Evolutionary conservation across 2,888 invertebrate species (phyloP), one percentile per base, ranked within the genome.

Genomic region (Neuroscelio doddi): DNA sequence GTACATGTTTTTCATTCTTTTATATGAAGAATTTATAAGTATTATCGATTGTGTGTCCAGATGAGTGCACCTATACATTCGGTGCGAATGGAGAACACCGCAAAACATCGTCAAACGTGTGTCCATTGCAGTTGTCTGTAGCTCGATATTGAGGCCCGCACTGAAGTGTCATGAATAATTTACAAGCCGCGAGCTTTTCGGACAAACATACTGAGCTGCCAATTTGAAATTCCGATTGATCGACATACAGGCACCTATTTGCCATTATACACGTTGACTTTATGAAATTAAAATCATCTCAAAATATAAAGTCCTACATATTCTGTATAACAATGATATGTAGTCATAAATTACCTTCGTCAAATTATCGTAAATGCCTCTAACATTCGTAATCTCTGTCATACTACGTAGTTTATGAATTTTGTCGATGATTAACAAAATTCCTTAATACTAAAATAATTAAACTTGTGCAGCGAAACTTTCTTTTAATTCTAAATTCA

Each of bases 201-300:
- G 69, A 68, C 73, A 75, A 75, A 78, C 73, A 76, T 72, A 62
- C 67, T 41, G 66, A 49, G 47, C 64, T 34, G 59, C 62, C 68
- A 73, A 79, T 80, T 78, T 77, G 74, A 80, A 80, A 80, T 80
- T 80, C 80, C 75, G 73, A 80, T 80, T 78, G 73, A 76, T 62
- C 73, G 53, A 16, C 16, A 16, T 16, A 44, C 15, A 15, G 30
- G 56, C 51, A 38, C 12, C 41, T 39, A 15, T 49, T 53, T 36
- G 16, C 39, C 26, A 59, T 59, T 59, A 59, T 52, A 46, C 42
- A 14, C 42, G 24, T 41, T 36, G 47, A 46, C 59, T 59, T 47
- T 59, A 52, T 52, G 59, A 52, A 59, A 52, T 46, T 32, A 59
- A 59, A 47, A 59, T 59, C 47, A 44, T 45, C 58, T 42, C 34